Evolutionary conservation across 2,888 invertebrate genomes (phyloP).

Genomic region (Apotomis betuletana): DNA sequence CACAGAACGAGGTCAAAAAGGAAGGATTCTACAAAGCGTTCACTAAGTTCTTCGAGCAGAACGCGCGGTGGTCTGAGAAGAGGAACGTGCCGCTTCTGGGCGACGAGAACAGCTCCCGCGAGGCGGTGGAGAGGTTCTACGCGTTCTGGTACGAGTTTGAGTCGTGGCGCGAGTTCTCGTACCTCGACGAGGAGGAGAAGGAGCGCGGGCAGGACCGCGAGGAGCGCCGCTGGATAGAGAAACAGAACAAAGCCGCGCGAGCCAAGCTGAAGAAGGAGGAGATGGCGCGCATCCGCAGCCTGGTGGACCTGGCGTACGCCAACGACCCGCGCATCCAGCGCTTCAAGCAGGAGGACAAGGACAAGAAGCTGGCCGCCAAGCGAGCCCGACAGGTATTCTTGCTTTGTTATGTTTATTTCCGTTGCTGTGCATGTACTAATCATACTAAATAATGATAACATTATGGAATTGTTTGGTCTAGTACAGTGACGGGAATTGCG

Average conservation of each 20-base stretch:
- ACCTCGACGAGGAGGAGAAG: constrained; percentile 99
- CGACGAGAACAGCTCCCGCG: constrained; percentile 88
- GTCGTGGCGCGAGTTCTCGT: constrained; percentile 99
- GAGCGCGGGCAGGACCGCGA: constrained; percentile 98
- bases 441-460: too few species aligned
- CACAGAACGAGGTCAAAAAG: constrained; percentile 88
- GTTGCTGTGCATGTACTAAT: too few species aligned
- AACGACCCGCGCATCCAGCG: constrained; percentile 96
- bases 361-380: constrained; percentile 94
- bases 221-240: constrained; percentile 98
- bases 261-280: constrained; percentile 98
- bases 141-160: constrained; percentile 99
- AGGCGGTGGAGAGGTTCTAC: constrained; percentile 96
- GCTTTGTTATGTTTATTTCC: too few species aligned
- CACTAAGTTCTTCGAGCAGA: constrained; percentile 87
- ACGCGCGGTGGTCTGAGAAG: constrained; percentile 96
- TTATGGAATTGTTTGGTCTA: too few species aligned
- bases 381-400: constrained; percentile 88
- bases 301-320: constrained; percentile 97
- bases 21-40: constrained; percentile 89
- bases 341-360: constrained; percentile 97
- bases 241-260: constrained; percentile 96
- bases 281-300: constrained; percentile 93
- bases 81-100: constrained; percentile 93
- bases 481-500: too few species aligned